Evolutionary conservation across 1,140 invertebrate species (phyloP).

Genomic region (Ceratosolen fusciceps): DNA sequence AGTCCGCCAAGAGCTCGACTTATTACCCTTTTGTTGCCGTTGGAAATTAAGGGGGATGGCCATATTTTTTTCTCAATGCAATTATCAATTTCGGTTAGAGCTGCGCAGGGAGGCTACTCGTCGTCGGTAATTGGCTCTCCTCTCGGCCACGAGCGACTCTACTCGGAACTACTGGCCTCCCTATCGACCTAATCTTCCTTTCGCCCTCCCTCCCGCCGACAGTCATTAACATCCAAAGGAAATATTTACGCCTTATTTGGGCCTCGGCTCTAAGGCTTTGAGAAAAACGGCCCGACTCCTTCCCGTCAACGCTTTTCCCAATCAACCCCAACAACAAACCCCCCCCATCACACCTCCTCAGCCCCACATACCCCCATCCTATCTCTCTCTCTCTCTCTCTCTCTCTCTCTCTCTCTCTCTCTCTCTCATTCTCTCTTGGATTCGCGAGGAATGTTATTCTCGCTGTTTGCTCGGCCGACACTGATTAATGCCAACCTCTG

Average conservation of each 20-base stretch:
- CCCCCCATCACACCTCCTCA: too few relatives aligned
- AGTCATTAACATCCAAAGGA: too few relatives aligned
- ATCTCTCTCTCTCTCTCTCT: too few relatives aligned
- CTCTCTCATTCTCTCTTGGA: background rate
- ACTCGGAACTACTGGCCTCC: background rate
- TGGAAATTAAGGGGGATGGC: constrained; percentile 15
- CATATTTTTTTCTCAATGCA: constrained; percentile 21
- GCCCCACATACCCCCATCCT: too few relatives aligned
- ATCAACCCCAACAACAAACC: too few relatives aligned
- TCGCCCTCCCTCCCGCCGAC: too few relatives aligned
- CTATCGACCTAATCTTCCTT: background rate
- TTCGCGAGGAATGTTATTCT: background rate
- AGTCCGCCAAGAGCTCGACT: background rate
- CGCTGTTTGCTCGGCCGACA: background rate
- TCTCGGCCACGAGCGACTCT: too few relatives aligned
- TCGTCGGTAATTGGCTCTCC: background rate
- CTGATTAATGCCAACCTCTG: background rate
- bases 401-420: too few relatives aligned
- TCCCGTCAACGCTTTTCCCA: too few relatives aligned
- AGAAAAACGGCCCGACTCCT: too few relatives aligned
- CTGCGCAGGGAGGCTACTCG: background rate
- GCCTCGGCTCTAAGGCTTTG: too few relatives aligned
- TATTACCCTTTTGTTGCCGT: constrained; percentile 25
- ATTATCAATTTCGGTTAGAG: constrained; percentile 36
- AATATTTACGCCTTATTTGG: too few relatives aligned